These are phyloP conservation scores for Philaethria dido DNA, from an alignment of 2,888 invertebrate species.

Conservation along the genomic window DNA sequence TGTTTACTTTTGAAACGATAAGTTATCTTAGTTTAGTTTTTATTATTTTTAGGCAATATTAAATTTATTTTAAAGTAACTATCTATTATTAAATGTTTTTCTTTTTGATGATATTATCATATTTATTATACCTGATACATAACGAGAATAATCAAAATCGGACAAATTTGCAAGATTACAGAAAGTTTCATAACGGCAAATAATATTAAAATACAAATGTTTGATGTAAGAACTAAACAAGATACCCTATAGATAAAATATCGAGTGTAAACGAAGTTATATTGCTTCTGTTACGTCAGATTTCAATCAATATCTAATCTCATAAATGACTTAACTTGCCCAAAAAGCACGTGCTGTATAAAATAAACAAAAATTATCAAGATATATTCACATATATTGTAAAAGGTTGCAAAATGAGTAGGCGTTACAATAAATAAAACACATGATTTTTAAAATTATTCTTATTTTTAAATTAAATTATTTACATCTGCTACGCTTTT, in stretches of 20 bases:
- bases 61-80: background rate
- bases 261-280: slow-evolving; percentile 41
- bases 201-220: slow-evolving; percentile 1
- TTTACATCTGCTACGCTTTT: slow-evolving; percentile 12
- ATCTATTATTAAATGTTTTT: background rate
- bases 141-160: slow-evolving; percentile 24
- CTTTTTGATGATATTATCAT: background rate
- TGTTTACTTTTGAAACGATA: slow-evolving; percentile 1
- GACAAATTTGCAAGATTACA: slow-evolving; percentile 25
- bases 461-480: slow-evolving; percentile 25
- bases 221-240: slow-evolving; percentile 27
- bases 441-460: slow-evolving; percentile 6
- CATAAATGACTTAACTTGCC: slow-evolving; percentile 40
- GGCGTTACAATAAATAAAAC: background rate
- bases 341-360: slow-evolving; percentile 37
- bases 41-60: background rate
- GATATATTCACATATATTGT: slow-evolving; percentile 4
- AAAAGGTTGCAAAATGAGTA: background rate
- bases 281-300: slow-evolving; percentile 49
- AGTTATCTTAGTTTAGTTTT: background rate
- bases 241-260: slow-evolving; percentile 28
- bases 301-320: slow-evolving; percentile 44
- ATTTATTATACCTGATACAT: slow-evolving; percentile 31
- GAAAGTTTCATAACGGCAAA: slow-evolving; percentile 34
- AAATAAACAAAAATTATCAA: slow-evolving; percentile 25